phyloP scores from a whole-genome alignment of 2,888 invertebrate genomes.

The Agrotis puta region DNA sequence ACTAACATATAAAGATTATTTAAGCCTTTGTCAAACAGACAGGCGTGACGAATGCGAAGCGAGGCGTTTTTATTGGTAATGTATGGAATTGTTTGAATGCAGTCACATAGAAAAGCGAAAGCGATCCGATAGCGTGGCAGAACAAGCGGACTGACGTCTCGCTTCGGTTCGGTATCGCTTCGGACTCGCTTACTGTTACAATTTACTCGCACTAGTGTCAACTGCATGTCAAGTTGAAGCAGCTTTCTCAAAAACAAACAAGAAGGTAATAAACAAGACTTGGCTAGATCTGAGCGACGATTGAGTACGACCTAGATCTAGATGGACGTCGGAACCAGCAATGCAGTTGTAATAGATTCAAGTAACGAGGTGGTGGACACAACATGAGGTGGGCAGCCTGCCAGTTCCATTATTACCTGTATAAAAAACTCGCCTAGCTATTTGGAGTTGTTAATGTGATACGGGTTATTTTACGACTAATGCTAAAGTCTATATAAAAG shows the following conservation, averaged over 20 bases:
- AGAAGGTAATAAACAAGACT: not conserved
- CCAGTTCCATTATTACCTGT: conserved; percentile 32
- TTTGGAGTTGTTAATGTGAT: conserved; percentile 7
- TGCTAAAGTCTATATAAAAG: not conserved
- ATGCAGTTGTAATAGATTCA: conserved; percentile 49
- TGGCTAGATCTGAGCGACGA: not conserved
- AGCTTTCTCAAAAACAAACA: not conserved
- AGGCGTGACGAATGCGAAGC: no score
- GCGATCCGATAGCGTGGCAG: no score
- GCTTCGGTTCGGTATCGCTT: no score
- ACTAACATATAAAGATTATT: no score
- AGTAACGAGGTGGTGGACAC: conserved; percentile 43
- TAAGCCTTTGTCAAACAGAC: no score
- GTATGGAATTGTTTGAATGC: no score
- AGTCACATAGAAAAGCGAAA: no score
- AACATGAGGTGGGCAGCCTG: conserved; percentile 50
- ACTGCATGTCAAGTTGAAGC: no score
- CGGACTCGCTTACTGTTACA: no score
- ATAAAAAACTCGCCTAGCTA: conserved; percentile 14
- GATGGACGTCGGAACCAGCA: not conserved
- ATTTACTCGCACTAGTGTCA: no score
- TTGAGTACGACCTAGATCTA: conserved; percentile 9
- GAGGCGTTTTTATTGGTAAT: no score
- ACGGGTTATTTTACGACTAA: not conserved
- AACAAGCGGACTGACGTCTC: no score